phyloP scores from a whole-genome alignment of 2,888 invertebrate species.

The Axea sp. region DNA sequence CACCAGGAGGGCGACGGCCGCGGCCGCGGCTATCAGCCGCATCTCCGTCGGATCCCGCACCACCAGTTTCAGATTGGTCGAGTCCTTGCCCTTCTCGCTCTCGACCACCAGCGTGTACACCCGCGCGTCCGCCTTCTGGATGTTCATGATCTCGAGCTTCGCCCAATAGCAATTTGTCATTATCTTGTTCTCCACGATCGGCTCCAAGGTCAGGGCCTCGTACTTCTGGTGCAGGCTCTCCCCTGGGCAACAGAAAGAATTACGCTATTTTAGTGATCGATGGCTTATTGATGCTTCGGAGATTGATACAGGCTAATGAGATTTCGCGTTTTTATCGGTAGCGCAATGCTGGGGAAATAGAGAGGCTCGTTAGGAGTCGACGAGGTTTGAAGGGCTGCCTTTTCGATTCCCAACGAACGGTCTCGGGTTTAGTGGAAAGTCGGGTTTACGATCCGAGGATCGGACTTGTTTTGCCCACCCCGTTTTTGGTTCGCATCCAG shows the following conservation, averaged over 20 bases:
- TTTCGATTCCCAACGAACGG: too few species aligned
- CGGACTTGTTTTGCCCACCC: too few species aligned
- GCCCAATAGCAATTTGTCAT: slow-evolving; percentile 88
- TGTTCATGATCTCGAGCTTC: slow-evolving; percentile 87
- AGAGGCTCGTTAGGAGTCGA: too few species aligned
- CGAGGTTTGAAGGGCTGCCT: too few species aligned
- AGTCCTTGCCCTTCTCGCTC: slow-evolving; percentile 91
- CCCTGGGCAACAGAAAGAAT: slow-evolving; percentile 64
- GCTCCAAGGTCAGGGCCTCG: slow-evolving; percentile 75
- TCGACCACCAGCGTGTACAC: slow-evolving; percentile 93
- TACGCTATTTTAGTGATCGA: not conserved
- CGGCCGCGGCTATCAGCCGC: slow-evolving; percentile 74
- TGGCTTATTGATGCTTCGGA: too few species aligned
- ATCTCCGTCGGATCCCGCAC: slow-evolving; percentile 76
- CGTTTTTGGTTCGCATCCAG: too few species aligned
- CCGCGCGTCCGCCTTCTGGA: slow-evolving; percentile 89
- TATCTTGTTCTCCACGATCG: slow-evolving; percentile 74
- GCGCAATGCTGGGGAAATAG: too few species aligned
- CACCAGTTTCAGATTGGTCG: slow-evolving; percentile 73
- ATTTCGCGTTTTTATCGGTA: too few species aligned
- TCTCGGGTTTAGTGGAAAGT: too few species aligned
- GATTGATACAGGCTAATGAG: too few species aligned
- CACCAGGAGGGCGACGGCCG: slow-evolving; percentile 71
- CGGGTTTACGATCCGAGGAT: too few species aligned
- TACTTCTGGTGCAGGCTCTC: slow-evolving; percentile 76